These are phyloP conservation scores for Coturnix japonica DNA, from an alignment of 2,113 vertebrate genomes.

Conservation along the genomic window DNA sequence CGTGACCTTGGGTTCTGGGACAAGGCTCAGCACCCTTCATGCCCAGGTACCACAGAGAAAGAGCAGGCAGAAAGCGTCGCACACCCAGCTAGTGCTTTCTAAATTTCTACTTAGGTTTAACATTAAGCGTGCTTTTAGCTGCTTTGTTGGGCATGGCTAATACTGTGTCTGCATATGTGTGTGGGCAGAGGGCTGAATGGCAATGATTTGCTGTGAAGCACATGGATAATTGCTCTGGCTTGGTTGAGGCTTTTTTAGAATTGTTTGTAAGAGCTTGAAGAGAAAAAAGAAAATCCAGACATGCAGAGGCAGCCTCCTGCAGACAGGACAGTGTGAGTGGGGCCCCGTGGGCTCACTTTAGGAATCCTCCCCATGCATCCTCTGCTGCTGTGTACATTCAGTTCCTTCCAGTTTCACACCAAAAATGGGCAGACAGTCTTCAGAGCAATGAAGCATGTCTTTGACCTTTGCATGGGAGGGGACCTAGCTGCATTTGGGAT, in stretches of 20 bases:
- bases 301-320: neutral
- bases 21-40: neutral
- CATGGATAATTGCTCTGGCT: neutral
- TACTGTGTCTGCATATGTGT: neutral
- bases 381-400: neutral
- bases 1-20: fast-evolving
- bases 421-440: neutral
- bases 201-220: neutral
- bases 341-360: fast-evolving
- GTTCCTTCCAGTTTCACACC: neutral
- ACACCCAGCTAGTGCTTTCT: neutral
- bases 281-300: neutral
- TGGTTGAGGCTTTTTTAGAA: neutral
- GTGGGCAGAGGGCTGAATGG: neutral
- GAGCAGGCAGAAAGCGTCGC: neutral
- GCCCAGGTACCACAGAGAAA: neutral
- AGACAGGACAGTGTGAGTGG: neutral
- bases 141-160: neutral
- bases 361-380: neutral
- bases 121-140: neutral
- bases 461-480: neutral
- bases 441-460: neutral
- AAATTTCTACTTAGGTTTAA: fast-evolving
- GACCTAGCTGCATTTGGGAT: neutral
- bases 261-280: neutral